Percentiles rank a stretch among this genome's conserved stretches.
phyloP scores from a whole-genome alignment of 1,140 invertebrate genomes.

The Plectrocnemia conspersa region DNA sequence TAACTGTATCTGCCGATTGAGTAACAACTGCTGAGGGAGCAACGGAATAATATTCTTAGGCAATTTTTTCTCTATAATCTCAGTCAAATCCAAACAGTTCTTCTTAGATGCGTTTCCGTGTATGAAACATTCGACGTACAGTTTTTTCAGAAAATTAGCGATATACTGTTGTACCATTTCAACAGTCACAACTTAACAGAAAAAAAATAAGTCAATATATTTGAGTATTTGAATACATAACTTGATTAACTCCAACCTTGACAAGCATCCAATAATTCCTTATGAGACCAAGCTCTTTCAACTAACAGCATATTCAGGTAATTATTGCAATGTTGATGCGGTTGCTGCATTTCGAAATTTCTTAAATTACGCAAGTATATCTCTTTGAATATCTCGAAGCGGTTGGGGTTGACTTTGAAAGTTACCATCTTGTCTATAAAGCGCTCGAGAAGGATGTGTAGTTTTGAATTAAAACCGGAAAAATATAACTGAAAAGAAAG shows the following conservation, averaged over 20 bases:
- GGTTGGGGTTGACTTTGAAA: constrained; percentile 76
- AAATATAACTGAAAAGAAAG: constrained; percentile 62
- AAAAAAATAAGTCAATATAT: no score
- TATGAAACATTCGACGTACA: constrained; percentile 80
- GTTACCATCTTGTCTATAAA: constrained; percentile 79
- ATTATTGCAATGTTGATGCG: constrained; percentile 90
- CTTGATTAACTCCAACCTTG: constrained; percentile 59
- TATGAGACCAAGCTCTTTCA: constrained; percentile 84
- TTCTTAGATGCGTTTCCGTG: constrained; percentile 77
- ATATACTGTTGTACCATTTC: constrained; percentile 72
- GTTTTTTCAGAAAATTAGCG: constrained; percentile 66
- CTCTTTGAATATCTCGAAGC: constrained; percentile 90
- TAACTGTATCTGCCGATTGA: constrained; percentile 78
- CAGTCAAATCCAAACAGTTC: constrained; percentile 63
- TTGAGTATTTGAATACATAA: no score
- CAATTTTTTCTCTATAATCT: constrained; percentile 65
- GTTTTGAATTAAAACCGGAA: constrained; percentile 89
- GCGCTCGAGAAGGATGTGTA: constrained; percentile 79
- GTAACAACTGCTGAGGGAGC: constrained; percentile 71
- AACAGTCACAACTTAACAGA: constrained; percentile 67
- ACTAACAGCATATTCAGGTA: constrained; percentile 78
- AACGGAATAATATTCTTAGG: constrained; percentile 61
- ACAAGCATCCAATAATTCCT: constrained; percentile 75
- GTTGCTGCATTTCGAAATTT: constrained; percentile 85
- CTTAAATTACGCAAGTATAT: constrained; percentile 62